Evolutionary conservation across 2,888 invertebrate species (phyloP), one percentile per base, ranked within the genome.

Genomic region (Meiosimyza platycephala): DNA sequence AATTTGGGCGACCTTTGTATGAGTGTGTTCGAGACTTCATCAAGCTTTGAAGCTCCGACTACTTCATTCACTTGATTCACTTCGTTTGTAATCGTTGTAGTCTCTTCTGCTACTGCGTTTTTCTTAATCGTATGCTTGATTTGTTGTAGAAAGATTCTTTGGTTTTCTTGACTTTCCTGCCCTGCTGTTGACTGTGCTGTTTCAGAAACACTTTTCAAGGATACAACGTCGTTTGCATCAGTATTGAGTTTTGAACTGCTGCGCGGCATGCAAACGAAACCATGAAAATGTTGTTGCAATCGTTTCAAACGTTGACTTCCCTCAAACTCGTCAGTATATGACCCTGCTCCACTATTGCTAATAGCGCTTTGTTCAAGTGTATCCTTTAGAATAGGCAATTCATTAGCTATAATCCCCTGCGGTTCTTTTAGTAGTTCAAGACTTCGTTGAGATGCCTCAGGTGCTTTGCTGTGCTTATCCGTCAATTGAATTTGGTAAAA

Each of bases 291-390:
- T 77, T 87, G 85, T 80, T 89, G 89, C 70, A 90, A 81, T 72
- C 88, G 86, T 79, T 89, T 89, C 71, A 90, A 81, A 65, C 89
- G 85, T 70, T 88, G 88, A 78, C 87, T 88, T 63, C 87, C 87
- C 78, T 88, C 88, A 77, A 88, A 88, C 55, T 81, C 78, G 76
- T 79, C 22, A 47, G 13, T 16, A n/a, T 62, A 13, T 33, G 40
- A 48, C 18, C 55, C 22, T 72, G 64, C 52, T 48, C 16, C 47
- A n/a, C 51, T 71, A 50, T 28, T 40, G 51, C 63, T 64, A 40
- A 50, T 55, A 51, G 51, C 22, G 47, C 63, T 40, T 54, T 48
- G 11, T 55, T 13, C 2, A 6, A 40, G 40, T 40, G 40, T 40
- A 40, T 40, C 40, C 40, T 40, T 40, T 40, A 9, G 9, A 40